Evolutionary conservation across 2,797 vertebrate species (phyloP).

Genomic region (Neopelma chrysocephalum): DNA sequence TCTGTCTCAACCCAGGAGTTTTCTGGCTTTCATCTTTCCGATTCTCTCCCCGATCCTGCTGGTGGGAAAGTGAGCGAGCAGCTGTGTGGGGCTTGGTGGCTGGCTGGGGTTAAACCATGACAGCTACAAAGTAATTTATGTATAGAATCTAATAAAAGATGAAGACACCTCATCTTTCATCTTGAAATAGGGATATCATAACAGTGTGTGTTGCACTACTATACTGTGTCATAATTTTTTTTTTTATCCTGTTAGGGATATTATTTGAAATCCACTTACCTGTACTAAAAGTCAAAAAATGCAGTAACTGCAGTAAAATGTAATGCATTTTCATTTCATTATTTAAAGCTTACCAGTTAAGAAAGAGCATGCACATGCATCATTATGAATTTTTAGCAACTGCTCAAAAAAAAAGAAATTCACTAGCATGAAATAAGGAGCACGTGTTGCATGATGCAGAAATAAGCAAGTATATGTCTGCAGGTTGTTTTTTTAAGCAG

Average conservation of each 20-base stretch:
- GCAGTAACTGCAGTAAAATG: conserved; percentile 50
- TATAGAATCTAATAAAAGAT: neutral
- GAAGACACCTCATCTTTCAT: neutral
- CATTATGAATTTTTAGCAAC: conserved; percentile 24
- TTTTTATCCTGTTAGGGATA: neutral
- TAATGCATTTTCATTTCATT: conserved; percentile 27
- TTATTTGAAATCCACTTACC: conserved; percentile 69
- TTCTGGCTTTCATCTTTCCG: neutral
- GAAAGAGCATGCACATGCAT: conserved; percentile 75
- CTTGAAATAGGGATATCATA: neutral
- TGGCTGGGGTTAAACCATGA: neutral
- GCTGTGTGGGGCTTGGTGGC: neutral
- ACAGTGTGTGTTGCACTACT: neutral
- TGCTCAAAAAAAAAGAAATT: neutral
- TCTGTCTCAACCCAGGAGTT: neutral
- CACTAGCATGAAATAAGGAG: neutral
- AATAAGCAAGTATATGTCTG: neutral
- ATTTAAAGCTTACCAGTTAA: conserved; percentile 37
- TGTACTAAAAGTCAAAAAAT: conserved; percentile 38
- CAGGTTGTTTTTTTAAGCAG: neutral
- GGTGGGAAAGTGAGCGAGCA: rapidly evolving
- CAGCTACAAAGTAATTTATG: neutral
- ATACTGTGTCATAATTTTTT: neutral
- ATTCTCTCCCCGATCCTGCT: neutral
- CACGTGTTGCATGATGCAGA: conserved; percentile 8